These are phyloP conservation scores for Euborellia annulipes DNA, from an alignment of 1,140 invertebrate species.

Conservation along the genomic window DNA sequence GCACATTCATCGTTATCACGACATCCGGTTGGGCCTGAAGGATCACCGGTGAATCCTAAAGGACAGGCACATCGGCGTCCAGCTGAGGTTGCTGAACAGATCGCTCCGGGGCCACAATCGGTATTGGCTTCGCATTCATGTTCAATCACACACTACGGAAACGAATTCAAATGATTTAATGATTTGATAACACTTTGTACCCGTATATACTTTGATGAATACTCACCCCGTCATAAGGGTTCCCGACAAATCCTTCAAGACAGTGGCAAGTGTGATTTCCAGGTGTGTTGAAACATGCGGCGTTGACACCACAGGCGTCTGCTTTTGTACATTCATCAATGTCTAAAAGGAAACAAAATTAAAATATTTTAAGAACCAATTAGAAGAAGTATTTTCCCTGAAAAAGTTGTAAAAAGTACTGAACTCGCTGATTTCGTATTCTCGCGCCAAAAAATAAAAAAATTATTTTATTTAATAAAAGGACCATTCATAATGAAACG, in stretches of 20 bases:
- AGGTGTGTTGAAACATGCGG: constrained; percentile 63
- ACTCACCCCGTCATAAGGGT: constrained; percentile 64
- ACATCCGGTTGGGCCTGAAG: constrained; percentile 41
- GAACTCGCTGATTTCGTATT: too few relatives aligned
- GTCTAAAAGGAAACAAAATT: too few relatives aligned
- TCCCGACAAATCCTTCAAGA: constrained; percentile 64
- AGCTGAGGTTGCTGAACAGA: constrained; percentile 63
- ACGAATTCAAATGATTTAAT: too few relatives aligned
- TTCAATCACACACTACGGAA: constrained; percentile 65
- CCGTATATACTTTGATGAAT: too few relatives aligned
- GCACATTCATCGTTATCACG: constrained; percentile 52
- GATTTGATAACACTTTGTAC: too few relatives aligned
- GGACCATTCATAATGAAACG: too few relatives aligned
- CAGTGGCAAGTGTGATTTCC: constrained; percentile 82
- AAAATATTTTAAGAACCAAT: too few relatives aligned
- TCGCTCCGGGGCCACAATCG: constrained; percentile 60
- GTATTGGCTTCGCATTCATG: constrained; percentile 59
- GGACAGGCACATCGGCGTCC: constrained; percentile 69
- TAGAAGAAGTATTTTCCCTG: too few relatives aligned
- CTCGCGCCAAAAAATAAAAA: too few relatives aligned
- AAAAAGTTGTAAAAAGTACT: too few relatives aligned
- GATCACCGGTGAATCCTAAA: constrained; percentile 57
- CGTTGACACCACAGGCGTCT: constrained; percentile 60
- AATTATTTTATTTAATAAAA: too few relatives aligned
- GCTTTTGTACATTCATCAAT: constrained; percentile 71